Percentiles rank a stretch among this genome's conserved stretches.
These are phyloP conservation scores for Protonibea diacanthus DNA, from an alignment of 2,797 vertebrate species.

Conservation along the genomic window DNA sequence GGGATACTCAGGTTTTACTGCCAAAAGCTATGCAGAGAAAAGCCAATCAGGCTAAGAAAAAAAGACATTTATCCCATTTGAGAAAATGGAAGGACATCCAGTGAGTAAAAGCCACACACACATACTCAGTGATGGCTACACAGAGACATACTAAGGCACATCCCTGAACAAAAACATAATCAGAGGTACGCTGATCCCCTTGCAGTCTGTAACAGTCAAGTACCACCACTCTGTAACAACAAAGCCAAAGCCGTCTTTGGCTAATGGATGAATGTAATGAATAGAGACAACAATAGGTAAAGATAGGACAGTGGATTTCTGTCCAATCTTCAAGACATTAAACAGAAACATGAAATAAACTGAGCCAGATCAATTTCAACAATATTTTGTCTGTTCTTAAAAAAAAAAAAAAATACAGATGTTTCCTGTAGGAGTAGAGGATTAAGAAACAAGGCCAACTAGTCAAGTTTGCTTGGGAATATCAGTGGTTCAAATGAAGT, in stretches of 20 bases:
- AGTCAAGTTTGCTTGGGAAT: conserved; percentile 20
- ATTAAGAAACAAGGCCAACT: neutral
- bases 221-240: conserved; percentile 1
- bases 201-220: neutral
- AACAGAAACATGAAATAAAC: neutral
- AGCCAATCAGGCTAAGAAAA: conserved; percentile 37
- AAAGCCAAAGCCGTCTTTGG: conserved; percentile 12
- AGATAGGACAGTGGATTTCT: conserved; percentile 18
- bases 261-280: conserved; percentile 19
- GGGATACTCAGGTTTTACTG: conserved; percentile 35
- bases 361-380: neutral
- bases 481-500: conserved; percentile 44
- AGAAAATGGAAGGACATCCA: conserved; percentile 32
- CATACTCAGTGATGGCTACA: neutral
- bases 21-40: conserved; percentile 41
- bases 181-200: conserved; percentile 2
- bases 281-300: conserved; percentile 13
- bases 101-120: conserved; percentile 21
- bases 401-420: neutral
- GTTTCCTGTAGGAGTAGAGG: neutral
- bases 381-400: neutral
- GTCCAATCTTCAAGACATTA: conserved; percentile 10
- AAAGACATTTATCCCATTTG: conserved; percentile 35
- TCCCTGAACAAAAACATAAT: neutral
- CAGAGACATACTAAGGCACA: neutral